phyloP scores from a whole-genome alignment of 1,140 invertebrate species.

The Brachionus plicatilis region DNA sequence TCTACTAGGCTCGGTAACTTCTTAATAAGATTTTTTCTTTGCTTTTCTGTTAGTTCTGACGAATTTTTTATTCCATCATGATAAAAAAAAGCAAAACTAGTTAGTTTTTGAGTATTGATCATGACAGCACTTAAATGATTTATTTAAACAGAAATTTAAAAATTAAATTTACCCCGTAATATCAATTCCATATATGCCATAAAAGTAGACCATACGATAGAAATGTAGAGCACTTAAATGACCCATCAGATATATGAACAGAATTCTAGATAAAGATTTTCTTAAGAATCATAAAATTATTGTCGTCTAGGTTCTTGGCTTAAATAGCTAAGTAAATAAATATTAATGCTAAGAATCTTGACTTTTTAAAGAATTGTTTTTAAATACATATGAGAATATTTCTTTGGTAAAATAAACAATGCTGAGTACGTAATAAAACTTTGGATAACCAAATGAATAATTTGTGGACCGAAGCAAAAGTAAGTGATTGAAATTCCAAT shows the following conservation, averaged over 20 bases:
- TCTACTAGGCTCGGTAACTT: not conserved
- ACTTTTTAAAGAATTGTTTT: not conserved
- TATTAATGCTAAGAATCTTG: not conserved
- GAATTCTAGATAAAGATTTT: not conserved
- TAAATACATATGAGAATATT: not conserved
- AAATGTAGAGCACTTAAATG: conserved; percentile 65
- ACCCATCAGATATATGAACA: not conserved
- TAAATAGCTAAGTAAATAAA: not conserved
- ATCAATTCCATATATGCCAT: conserved; percentile 77
- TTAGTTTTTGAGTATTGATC: conserved; percentile 91
- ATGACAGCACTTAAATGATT: conserved; percentile 71
- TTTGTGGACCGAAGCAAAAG: conserved; percentile 22
- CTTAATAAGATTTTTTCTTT: not conserved
- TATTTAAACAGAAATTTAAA: conserved; percentile 24
- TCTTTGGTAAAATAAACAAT: not conserved
- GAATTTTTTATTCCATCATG: conserved; percentile 67
- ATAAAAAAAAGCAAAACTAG: conserved; percentile 79
- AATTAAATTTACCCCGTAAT: conserved; percentile 68
- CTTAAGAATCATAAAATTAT: not conserved
- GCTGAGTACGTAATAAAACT: not conserved
- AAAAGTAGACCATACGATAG: conserved; percentile 77
- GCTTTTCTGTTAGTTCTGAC: not conserved
- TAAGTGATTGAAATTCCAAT: not conserved
- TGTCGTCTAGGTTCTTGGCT: not conserved
- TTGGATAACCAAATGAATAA: conserved; percentile 7